Conservation (phyloP, 2,797 vertebrate genomes). For the Lacerta bilineata region DNA sequence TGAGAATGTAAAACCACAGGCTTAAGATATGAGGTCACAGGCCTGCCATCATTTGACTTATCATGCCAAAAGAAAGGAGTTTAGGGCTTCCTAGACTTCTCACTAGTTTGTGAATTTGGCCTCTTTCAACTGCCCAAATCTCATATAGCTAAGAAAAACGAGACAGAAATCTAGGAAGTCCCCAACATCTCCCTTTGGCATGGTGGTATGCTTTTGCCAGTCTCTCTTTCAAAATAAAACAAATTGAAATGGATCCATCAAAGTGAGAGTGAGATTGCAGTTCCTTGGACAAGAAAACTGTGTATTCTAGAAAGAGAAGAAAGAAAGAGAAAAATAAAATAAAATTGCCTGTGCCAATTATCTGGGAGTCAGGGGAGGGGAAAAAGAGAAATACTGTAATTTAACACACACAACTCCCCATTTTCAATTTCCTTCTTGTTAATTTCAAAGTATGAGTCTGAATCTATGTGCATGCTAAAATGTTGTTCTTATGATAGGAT, state of each 20-base stretch:
- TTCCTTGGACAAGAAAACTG: too few species aligned
- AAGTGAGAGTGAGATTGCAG: not conserved
- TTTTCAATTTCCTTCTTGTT: too few species aligned
- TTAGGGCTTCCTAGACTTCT: not conserved
- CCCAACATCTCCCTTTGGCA: not conserved
- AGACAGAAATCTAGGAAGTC: not conserved
- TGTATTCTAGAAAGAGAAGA: too few species aligned
- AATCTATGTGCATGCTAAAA: too few species aligned
- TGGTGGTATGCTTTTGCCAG: not conserved
- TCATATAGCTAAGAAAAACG: not conserved
- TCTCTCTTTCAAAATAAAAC: not conserved
- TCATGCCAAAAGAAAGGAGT: not conserved
- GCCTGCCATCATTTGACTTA: not conserved
- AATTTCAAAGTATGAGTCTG: too few species aligned
- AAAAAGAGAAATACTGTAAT: too few species aligned
- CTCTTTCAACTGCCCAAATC: not conserved
- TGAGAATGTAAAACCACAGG: not conserved
- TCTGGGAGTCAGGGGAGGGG: too few species aligned
- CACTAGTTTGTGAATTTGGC: not conserved
- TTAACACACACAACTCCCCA: too few species aligned
- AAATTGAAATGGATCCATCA: not conserved
- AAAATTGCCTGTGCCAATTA: too few species aligned
- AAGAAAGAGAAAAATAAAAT: too few species aligned
- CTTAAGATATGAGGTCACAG: not conserved
- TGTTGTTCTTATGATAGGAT: too few species aligned